Evolutionary conservation across 2,113 vertebrate genomes (phyloP).

Genomic region (Gallinago undulata): DNA sequence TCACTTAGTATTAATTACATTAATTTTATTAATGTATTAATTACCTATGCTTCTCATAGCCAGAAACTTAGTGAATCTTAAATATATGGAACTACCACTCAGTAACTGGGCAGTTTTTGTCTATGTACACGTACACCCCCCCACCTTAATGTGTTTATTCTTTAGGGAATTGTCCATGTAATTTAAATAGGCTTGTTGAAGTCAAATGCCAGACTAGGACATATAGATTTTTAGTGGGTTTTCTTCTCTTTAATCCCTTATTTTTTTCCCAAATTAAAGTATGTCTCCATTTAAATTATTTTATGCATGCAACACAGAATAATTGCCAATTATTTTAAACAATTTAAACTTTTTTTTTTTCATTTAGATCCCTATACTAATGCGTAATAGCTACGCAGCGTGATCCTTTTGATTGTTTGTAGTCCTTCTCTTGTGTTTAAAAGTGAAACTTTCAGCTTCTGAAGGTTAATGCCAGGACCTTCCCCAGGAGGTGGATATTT

Average conservation of each 20-base stretch:
- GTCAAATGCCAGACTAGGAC: not conserved
- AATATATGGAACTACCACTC: not conserved
- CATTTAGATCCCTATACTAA: not conserved
- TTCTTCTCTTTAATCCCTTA: not conserved
- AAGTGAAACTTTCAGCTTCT: not conserved
- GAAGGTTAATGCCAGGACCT: not conserved
- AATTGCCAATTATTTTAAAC: not conserved
- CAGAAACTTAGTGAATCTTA: not conserved
- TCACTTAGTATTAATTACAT: not conserved
- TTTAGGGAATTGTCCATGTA: rapidly evolving
- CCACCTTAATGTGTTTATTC: not conserved
- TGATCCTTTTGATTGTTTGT: not conserved
- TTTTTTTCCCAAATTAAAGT: not conserved
- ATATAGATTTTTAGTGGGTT: not conserved
- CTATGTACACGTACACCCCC: too few species aligned
- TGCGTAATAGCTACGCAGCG: not conserved
- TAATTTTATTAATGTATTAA: not conserved
- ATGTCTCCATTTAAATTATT: not conserved
- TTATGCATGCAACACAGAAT: not conserved
- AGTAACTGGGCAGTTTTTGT: not conserved
- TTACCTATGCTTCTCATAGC: not conserved
- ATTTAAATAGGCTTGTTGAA: not conserved
- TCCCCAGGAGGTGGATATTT: not conserved
- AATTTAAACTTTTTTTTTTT: not conserved
- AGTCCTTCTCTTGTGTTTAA: not conserved